Evolutionary conservation across 35 echinoderm and acorn worm genomes (phyloP).

Genomic region (Chiridota heheva): DNA sequence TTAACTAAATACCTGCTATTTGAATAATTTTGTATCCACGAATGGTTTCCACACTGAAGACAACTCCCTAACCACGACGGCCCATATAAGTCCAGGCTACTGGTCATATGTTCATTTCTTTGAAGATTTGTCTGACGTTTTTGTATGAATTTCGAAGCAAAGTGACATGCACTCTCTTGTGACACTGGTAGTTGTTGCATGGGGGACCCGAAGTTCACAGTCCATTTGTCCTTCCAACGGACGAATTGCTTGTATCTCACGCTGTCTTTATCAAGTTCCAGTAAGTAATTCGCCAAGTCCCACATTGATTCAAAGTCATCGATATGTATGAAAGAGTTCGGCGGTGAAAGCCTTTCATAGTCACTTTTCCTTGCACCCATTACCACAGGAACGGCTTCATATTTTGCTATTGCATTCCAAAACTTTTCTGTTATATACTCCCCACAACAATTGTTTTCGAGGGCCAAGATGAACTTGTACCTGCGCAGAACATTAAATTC

Average conservation of each 20-base stretch:
- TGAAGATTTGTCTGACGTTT: too few relatives aligned
- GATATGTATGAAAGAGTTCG: slow-evolving; percentile 72
- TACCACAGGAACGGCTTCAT: slow-evolving; percentile 56
- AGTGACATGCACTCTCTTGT: too few relatives aligned
- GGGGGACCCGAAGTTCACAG: too few relatives aligned
- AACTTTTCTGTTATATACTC: slow-evolving; percentile 65
- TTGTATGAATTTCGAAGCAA: too few relatives aligned
- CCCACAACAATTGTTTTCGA: slow-evolving; percentile 60
- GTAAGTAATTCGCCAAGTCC: slow-evolving; percentile 41
- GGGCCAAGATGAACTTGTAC: slow-evolving; percentile 65
- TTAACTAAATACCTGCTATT: too few relatives aligned
- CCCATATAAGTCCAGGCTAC: too few relatives aligned
- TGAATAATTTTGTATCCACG: too few relatives aligned
- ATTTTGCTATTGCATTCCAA: slow-evolving; percentile 35
- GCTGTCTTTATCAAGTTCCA: slow-evolving; percentile 31
- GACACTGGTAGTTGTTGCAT: too few relatives aligned
- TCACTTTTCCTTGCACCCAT: slow-evolving; percentile 43
- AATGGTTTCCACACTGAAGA: too few relatives aligned
- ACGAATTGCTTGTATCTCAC: slow-evolving; percentile 57
- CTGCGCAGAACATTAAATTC: slow-evolving; percentile 10
- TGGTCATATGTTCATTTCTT: too few relatives aligned
- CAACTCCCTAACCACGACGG: too few relatives aligned
- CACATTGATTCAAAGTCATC: slow-evolving; percentile 47
- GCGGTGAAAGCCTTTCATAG: slow-evolving; percentile 57
- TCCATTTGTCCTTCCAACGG: slow-evolving; percentile 23